These are phyloP conservation scores for Apaloderma vittatum DNA, from an alignment of 2,113 vertebrate genomes.

Conservation along the genomic window DNA sequence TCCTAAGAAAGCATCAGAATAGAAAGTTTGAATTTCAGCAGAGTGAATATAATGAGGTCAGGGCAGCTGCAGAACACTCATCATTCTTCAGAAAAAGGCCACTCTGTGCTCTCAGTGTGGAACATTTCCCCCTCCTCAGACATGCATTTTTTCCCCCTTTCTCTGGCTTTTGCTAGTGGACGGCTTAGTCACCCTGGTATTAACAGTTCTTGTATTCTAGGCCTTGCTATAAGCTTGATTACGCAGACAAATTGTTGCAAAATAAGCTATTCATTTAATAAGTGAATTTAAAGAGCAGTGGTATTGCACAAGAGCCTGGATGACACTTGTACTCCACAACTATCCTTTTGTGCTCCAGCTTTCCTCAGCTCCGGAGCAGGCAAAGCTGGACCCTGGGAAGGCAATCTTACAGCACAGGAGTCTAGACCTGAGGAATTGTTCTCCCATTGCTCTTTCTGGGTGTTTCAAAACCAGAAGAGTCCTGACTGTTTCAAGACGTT, in stretches of 20 bases:
- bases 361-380: background rate
- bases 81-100: constrained; percentile 29
- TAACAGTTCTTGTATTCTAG: constrained; percentile 15
- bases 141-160: constrained; percentile 28
- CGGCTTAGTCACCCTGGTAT: background rate
- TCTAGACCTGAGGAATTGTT: background rate
- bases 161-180: constrained; percentile 34
- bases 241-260: constrained; percentile 10
- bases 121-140: constrained; percentile 27
- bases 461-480: background rate
- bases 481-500: background rate
- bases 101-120: constrained; percentile 24
- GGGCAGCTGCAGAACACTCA: constrained; percentile 17
- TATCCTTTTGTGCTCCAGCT: background rate
- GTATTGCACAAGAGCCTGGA: constrained; percentile 1
- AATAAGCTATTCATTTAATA: constrained; percentile 14
- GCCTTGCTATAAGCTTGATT: constrained; percentile 17
- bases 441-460: background rate
- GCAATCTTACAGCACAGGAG: background rate
- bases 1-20: background rate
- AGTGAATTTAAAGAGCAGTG: background rate
- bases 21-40: constrained; percentile 34
- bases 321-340: background rate
- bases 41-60: constrained; percentile 41
- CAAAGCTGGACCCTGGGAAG: background rate